Base-by-base conservation (phyloP, 2,113 vertebrate genomes). In the Beaufortia kweichowensis region DNA sequence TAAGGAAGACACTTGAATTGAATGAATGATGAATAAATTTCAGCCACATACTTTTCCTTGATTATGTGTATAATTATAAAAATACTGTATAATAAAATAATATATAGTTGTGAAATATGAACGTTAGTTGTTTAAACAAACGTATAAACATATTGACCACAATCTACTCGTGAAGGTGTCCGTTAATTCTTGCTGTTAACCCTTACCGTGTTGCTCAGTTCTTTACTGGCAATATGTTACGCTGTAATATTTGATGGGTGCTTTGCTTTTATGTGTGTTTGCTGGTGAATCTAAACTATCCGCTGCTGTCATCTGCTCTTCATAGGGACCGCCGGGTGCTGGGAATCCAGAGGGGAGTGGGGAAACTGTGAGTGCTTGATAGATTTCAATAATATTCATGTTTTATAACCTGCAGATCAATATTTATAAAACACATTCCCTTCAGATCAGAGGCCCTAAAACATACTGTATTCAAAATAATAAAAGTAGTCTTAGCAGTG, bases 271-370 rank as follows among this genome's bases (percentile, higher is more conserved):
- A 15, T 6, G 14, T 74, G 66, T 53, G n/a, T 55, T 21, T 63
- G 59, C 9, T 26, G 10, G 1, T 59, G 59, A 39, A 71, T 48
- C 64, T 56, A 74, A 50, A 61, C 46, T 63, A n/a, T 7, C 11
- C n/a, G n/a, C 69, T 57, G 43, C 35, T 88, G 75, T 86, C 69
- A 43, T 66, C 31, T 79, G 17, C 77, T 91, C 72, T 91, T 89
- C 73, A 8, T 86, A 94, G 93, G 93, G 93, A 19, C 85, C 87
- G 6, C 85, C 90, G 23, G 92, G 92, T 81, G 82, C 84, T 75
- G 76, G 77, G 48, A 86, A 55, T 82, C 79, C 64, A 82, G 93
- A 94, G 87, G 91, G 88, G 57, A 93, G 87, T 85, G 92, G 90
- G 76, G 93, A 92, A 81, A 57, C 86, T 84, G 92, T 93, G 87